Evolutionary conservation across 2,888 invertebrate genomes (phyloP), one percentile per base, ranked within the genome.

Genomic region (Xanthia icteritia): DNA sequence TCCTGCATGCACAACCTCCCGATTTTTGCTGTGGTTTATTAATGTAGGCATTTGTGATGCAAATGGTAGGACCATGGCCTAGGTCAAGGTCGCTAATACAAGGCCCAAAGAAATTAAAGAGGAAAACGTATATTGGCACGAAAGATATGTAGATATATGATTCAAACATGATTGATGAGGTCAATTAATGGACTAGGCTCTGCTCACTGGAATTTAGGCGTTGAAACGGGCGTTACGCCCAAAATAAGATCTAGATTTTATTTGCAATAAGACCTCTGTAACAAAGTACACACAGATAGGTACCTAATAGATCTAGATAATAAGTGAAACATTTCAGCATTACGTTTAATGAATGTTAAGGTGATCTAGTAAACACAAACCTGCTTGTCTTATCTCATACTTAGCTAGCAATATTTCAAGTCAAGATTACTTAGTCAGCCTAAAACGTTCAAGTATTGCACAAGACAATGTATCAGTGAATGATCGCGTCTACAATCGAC

Each of bases 401-500:
- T n/a, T 20, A 58, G 42, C 73, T 9, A 31, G 8, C 42, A 36
- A 20, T 36, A 23, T 20, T 23, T 74, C 11, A 45, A 58, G 20
- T 15, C 5, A 27, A 75, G n/a, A 54, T 56, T 31, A 45, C 17
- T 20, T 17, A n/a, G 61, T 60, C 23, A 48, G 11, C 27, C 5
- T 15, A n/a, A n/a, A 61, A 67, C 20, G 48, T 36, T 73, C 20
- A 56, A 73, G 17, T 61, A 65, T 73, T 68, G 17, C n/a, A 63
- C n/a, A 36, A 65, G 56, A 58, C 48, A 74, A 69, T 66, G 39
- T 66, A 51, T 56, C 36, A 66, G n/a, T 58, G 48, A 81, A 75
- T 74, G 64, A 85, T 85, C 42, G 56, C 6, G 45, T 64, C 56
- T 51, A 63, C 54, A 84, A 64, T 31, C 11, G 45, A 54, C 73